Evolutionary conservation across 1,140 invertebrate species (phyloP).

Genomic region (Drosophila equinoxialis): DNA sequence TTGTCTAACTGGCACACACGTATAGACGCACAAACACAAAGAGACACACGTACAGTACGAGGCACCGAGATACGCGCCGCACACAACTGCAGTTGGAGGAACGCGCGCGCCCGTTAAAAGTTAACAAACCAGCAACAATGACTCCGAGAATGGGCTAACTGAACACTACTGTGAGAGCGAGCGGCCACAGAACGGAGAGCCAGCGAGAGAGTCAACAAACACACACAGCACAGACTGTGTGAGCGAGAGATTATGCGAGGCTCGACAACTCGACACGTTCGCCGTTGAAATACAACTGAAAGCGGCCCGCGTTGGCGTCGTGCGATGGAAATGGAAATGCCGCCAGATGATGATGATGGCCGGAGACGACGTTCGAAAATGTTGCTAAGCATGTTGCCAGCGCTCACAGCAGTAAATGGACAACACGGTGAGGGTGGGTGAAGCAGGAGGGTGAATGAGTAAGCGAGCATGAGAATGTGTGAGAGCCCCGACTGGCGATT

Average conservation of each 20-base stretch:
- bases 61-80: constrained; percentile 29
- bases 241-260: not conserved
- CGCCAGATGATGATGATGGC: constrained; percentile 9
- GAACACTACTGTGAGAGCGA: constrained; percentile 18
- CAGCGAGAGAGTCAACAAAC: not conserved
- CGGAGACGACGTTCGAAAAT: constrained; percentile 10
- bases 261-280: constrained; percentile 23
- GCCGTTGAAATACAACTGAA: constrained; percentile 49
- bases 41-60: constrained; percentile 2
- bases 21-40: constrained; percentile 32
- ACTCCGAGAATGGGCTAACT: not conserved
- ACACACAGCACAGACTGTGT: constrained; percentile 20
- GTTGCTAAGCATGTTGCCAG: constrained; percentile 17
- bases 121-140: constrained; percentile 20
- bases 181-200: constrained; percentile 18
- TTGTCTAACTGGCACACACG: constrained; percentile 42
- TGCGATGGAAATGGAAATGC: constrained; percentile 25
- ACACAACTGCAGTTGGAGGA: constrained; percentile 28
- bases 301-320: constrained; percentile 15
- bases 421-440: no score
- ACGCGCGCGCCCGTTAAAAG: constrained; percentile 28
- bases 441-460: not conserved
- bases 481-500: not conserved
- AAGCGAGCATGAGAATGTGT: not conserved
- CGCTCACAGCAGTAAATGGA: not conserved